A percentile compares a stretch with the other conserved stretches of the same genome.
Evolutionary conservation across 2,888 invertebrate genomes (phyloP).

Genomic region (Leucozona laternaria): DNA sequence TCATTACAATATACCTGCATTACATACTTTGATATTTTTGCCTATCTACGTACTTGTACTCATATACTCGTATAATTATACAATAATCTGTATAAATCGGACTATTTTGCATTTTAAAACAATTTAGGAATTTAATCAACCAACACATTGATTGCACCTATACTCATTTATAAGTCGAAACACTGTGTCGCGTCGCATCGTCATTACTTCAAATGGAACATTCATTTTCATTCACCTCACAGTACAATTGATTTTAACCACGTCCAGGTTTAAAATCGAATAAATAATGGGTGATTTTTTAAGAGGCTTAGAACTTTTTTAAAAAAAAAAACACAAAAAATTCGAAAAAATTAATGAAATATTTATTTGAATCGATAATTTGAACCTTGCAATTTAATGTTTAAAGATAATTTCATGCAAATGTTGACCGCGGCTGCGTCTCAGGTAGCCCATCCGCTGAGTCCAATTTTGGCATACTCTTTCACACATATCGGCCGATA

Average conservation of each 20-base stretch:
- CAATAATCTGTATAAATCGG: not conserved
- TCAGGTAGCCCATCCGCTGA: too few species aligned
- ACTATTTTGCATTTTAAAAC: slow-evolving; percentile 51
- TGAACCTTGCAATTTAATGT: too few species aligned
- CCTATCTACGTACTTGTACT: not conserved
- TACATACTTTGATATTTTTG: too few species aligned
- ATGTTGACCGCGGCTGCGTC: too few species aligned
- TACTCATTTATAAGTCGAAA: slow-evolving; percentile 29
- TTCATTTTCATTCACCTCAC: slow-evolving; percentile 41
- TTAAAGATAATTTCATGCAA: too few species aligned
- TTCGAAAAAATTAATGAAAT: too few species aligned
- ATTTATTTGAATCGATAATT: too few species aligned
- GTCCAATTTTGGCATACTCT: too few species aligned
- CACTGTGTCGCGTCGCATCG: not conserved
- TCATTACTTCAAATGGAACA: slow-evolving; percentile 51
- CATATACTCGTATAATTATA: not conserved
- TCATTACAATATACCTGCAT: not conserved
- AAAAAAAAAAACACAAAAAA: too few species aligned
- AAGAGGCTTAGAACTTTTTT: too few species aligned
- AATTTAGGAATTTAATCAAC: slow-evolving; percentile 61
- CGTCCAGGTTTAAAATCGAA: not conserved
- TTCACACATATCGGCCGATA: too few species aligned
- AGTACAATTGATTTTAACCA: slow-evolving; percentile 18
- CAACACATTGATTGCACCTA: slow-evolving; percentile 40
- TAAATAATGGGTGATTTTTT: too few species aligned